Conservation (phyloP, 2,113 vertebrate species). For the Melanostigma gelatinosum region DNA sequence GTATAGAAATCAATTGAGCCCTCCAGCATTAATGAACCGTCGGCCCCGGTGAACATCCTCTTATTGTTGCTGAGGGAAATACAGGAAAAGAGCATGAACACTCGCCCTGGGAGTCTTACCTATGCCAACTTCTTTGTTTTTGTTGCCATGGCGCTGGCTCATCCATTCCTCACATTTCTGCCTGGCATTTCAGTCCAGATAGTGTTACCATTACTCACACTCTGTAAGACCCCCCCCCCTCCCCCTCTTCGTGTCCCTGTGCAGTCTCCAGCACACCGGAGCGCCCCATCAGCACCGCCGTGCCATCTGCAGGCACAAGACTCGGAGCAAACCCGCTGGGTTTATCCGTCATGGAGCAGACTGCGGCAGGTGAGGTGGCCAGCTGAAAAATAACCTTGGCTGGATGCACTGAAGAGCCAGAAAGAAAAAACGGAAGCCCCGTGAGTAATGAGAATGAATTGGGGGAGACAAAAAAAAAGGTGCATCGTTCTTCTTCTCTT, state of each 20-base stretch:
- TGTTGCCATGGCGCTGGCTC: conserved; percentile 69
- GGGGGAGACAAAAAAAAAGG: conserved; percentile 7
- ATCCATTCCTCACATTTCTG: conserved; percentile 46
- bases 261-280: conserved; percentile 42
- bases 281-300: conserved; percentile 64
- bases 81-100: conserved; percentile 57
- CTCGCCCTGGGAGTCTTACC: conserved; percentile 53
- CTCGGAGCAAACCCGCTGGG: conserved; percentile 48
- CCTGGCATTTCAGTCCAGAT: conserved; percentile 54
- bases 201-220: conserved; percentile 59
- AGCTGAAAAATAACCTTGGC: conserved; percentile 68
- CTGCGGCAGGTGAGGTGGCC: conserved; percentile 62
- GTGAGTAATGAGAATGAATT: conserved; percentile 29
- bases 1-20: conserved; percentile 49
- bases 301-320: conserved; percentile 67
- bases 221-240: conserved; percentile 13
- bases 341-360: conserved; percentile 59
- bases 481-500: conserved; percentile 38
- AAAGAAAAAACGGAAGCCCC: conserved; percentile 26
- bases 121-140: conserved; percentile 61
- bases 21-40: conserved; percentile 54
- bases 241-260: conserved; percentile 12
- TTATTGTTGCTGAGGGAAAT: conserved; percentile 64
- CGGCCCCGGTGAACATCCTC: conserved; percentile 60
- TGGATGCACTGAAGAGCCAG: conserved; percentile 20